Evolutionary conservation across 1,140 invertebrate genomes (phyloP), one percentile per base, ranked within the genome.

Genomic region (Temnothorax nylanderi): DNA sequence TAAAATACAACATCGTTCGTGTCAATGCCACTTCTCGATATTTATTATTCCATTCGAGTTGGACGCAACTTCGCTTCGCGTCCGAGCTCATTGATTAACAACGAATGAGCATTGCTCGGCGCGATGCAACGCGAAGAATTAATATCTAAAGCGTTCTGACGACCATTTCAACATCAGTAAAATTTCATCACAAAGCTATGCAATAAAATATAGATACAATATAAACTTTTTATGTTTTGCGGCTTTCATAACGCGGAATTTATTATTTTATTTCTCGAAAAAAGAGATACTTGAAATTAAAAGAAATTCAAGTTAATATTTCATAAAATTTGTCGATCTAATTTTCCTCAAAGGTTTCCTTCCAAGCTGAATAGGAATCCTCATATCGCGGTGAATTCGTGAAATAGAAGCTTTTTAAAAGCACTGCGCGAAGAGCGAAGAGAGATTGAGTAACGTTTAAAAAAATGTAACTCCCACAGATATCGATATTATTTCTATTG

Each of bases 41-140:
- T 72, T 74, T 82, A 49, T 82, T 60, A 82, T 82, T 82, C 51
- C 67, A 71, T 60, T 41, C 13, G 18, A 60, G 37, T 51, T 37
- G 64, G 44, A 80, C 44, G 16, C 8, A n/a, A 32, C 47, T 6
- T 44, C 64, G 44, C 21, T 54, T 69, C 6, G 34, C 32, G 34
- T 54, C 47, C 77, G 16, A 71, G 47, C 78, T 44, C 78, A 81
- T 72, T 72, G 78, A 81, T 81, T 71, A 81, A 81, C 21, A 6
- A 81, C 72, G 37, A 81, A 72, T 81, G 78, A 72, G 65, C 18
- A 11, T 51, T 26, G 58, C 44, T 18, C 47, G 41, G 54, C 10
- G n/a, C 32, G 26, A 54, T 18, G 47, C 8, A 41, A 41, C 4
- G 13, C 21, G 13, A 81, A 41, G 34, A 54, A 81, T 71, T 32